phyloP scores from a whole-genome alignment of 1,140 invertebrate genomes.

The Zeugodacus cucurbitae region DNA sequence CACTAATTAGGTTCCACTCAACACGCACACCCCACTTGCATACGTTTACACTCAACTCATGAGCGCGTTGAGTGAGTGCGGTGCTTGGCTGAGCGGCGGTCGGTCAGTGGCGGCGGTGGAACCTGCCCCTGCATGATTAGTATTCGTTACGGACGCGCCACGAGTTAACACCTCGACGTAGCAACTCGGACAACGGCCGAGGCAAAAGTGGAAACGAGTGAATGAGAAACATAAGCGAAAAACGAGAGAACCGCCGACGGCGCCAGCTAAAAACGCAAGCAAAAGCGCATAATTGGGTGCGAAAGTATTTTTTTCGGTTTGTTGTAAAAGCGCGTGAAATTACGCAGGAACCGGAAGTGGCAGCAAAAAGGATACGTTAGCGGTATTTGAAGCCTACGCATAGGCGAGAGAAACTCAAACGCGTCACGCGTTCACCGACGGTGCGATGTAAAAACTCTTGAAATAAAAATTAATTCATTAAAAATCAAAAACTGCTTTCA shows the following conservation, averaged over 20 bases:
- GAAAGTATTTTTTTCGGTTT: background rate
- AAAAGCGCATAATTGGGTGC: background rate
- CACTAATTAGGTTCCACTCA: slow-evolving; percentile 23
- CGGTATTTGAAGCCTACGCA: background rate
- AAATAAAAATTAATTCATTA: background rate
- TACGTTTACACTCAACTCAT: background rate
- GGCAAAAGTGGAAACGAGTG: background rate
- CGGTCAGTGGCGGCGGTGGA: slow-evolving; percentile 2
- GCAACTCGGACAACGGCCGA: slow-evolving; percentile 11
- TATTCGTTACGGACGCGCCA: slow-evolving; percentile 35
- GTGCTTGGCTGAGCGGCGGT: background rate
- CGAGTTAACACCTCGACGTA: slow-evolving; percentile 32
- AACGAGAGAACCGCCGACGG: background rate
- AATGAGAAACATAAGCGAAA: background rate
- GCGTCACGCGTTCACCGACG: background rate
- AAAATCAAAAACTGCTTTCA: background rate
- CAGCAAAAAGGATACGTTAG: background rate
- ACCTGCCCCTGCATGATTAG: slow-evolving; percentile 1
- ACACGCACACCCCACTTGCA: background rate
- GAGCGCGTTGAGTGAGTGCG: background rate
- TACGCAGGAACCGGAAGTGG: background rate
- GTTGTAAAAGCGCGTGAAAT: background rate
- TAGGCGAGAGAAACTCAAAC: background rate
- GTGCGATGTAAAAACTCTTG: no score
- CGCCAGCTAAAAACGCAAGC: background rate